Percentiles rank a stretch among this genome's conserved stretches.
Evolutionary conservation across 1,140 invertebrate genomes (phyloP).

Genomic region (Condylostylus longicornis): DNA sequence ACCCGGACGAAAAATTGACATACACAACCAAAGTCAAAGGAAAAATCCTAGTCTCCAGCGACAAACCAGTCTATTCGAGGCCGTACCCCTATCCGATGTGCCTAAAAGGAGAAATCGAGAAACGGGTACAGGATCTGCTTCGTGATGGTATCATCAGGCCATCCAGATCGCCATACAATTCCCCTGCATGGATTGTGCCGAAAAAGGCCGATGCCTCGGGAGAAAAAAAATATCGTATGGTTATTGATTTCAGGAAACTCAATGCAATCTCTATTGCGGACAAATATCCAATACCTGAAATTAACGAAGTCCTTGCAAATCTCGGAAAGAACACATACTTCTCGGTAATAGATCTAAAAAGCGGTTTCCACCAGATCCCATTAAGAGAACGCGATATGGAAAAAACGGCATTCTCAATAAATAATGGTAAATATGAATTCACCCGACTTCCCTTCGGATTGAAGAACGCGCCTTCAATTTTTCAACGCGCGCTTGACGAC

Average conservation of each 20-base stretch:
- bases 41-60: background rate
- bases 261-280: conserved; percentile 24
- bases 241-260: conserved; percentile 21
- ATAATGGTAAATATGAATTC: conserved; percentile 23
- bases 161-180: conserved; percentile 6
- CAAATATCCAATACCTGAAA: conserved; percentile 34
- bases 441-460: conserved; percentile 29
- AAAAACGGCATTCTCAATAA: no score
- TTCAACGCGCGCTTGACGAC: conserved; percentile 30
- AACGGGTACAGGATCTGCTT: conserved; percentile 8
- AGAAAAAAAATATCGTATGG: conserved; percentile 20
- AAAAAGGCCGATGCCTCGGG: conserved; percentile 8
- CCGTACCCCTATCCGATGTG: conserved; percentile 11
- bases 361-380: no score
- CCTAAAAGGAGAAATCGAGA: conserved; percentile 15
- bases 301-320: conserved; percentile 32
- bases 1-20: conserved; percentile 1
- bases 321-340: no score
- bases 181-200: conserved; percentile 1
- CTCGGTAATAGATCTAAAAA: no score
- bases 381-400: no score
- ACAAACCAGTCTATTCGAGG: conserved; percentile 6
- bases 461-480: conserved; percentile 27
- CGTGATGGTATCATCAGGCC: conserved; percentile 17
- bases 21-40: background rate